A percentile compares a stretch with the other conserved stretches of the same genome.
phyloP scores from a whole-genome alignment of 2,797 vertebrate genomes.

The Sebastes wilsoni region DNA sequence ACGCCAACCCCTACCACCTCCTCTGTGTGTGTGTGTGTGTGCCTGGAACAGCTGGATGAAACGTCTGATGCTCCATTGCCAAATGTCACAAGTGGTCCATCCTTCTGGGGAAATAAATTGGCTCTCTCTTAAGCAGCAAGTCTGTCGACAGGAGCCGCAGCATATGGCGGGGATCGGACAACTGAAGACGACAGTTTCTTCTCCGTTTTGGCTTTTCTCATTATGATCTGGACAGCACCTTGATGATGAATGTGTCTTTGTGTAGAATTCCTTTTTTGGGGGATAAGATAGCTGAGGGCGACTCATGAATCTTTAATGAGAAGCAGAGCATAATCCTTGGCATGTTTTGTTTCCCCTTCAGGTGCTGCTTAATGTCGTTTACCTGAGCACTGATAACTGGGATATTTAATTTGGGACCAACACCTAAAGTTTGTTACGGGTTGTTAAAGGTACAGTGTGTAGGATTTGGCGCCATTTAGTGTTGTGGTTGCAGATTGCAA shows the following conservation, averaged over 20 bases:
- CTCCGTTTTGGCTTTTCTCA: slow-evolving; percentile 69
- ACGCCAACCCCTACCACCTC: slow-evolving; percentile 2
- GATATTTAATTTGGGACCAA: slow-evolving; percentile 22
- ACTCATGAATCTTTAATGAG: slow-evolving; percentile 68
- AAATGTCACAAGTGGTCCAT: slow-evolving; percentile 80
- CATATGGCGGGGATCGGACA: slow-evolving; percentile 70
- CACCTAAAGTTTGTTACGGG: slow-evolving; percentile 7
- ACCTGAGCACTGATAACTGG: slow-evolving; percentile 27
- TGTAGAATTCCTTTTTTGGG: slow-evolving; percentile 39
- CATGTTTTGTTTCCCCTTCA: slow-evolving; percentile 52
- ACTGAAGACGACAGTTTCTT: slow-evolving; percentile 65
- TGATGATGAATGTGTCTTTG: slow-evolving; percentile 73
- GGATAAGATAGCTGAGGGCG: slow-evolving; percentile 47
- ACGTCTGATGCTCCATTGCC: slow-evolving; percentile 64
- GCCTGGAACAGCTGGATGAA: slow-evolving; percentile 75
- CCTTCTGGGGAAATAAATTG: slow-evolving; percentile 80
- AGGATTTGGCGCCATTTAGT: no score
- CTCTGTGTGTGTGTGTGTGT: slow-evolving; percentile 13
- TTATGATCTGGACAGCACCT: slow-evolving; percentile 69
- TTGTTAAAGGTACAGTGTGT: neutral
- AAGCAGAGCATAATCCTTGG: slow-evolving; percentile 35
- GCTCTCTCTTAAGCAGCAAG: slow-evolving; percentile 70
- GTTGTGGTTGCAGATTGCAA: no score
- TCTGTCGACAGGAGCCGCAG: slow-evolving; percentile 62
- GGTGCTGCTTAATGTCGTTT: slow-evolving; percentile 37